Evolutionary conservation across 2,888 invertebrate species (phyloP).

Genomic region (Sycophila texana): DNA sequence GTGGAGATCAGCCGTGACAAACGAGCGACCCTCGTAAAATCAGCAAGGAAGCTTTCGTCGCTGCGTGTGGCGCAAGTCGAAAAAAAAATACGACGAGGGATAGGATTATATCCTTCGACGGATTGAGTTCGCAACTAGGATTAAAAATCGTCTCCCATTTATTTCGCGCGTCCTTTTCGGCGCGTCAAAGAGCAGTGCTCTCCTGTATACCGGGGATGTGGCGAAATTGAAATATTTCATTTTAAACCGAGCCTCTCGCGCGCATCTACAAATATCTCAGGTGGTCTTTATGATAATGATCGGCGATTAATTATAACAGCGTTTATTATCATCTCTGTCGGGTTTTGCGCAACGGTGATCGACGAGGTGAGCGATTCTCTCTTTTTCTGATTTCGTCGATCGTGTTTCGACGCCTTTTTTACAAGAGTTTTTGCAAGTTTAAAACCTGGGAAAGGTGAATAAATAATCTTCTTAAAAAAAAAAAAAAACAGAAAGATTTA

Average conservation of each 20-base stretch:
- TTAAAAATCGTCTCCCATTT: slow-evolving; percentile 45
- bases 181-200: slow-evolving; percentile 9
- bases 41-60: slow-evolving; percentile 44
- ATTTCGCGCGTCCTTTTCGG: slow-evolving; percentile 8
- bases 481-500: too few relatives aligned
- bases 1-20: slow-evolving; percentile 39
- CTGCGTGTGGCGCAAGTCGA: slow-evolving; percentile 27
- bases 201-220: not conserved
- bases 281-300: slow-evolving; percentile 40
- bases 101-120: slow-evolving; percentile 45
- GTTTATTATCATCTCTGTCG: slow-evolving; percentile 15
- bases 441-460: too few relatives aligned
- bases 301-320: slow-evolving; percentile 23
- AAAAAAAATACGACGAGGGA: not conserved
- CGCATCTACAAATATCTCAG: slow-evolving; percentile 39
- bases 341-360: not conserved
- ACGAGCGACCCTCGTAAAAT: slow-evolving; percentile 53
- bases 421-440: not conserved
- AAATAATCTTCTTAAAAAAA: too few relatives aligned
- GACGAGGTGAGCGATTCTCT: not conserved
- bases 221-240: slow-evolving; percentile 49
- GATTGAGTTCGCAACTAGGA: slow-evolving; percentile 46
- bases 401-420: not conserved
- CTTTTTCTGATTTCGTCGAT: not conserved
- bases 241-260: slow-evolving; percentile 19